Evolutionary conservation across 1,140 invertebrate species (phyloP).

Genomic region (Goniozus legneri): DNA sequence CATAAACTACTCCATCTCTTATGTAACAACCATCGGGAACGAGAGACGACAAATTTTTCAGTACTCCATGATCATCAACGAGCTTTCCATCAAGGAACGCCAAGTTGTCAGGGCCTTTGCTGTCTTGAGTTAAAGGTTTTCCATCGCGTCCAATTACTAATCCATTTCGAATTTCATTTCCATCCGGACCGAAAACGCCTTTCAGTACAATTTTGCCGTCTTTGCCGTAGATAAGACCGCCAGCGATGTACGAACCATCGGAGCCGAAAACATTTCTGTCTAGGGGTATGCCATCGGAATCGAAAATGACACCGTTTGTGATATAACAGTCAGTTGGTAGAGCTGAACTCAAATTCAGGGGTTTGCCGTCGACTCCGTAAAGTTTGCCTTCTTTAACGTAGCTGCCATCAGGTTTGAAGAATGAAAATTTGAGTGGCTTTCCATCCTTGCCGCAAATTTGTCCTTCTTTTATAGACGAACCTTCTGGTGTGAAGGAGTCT

Average conservation of each 20-base stretch:
- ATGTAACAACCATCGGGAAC: conserved; percentile 49
- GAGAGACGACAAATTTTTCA: conserved; percentile 40
- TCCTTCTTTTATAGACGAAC: conserved; percentile 43
- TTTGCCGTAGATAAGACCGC: conserved; percentile 39
- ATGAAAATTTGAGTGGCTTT: conserved; percentile 40
- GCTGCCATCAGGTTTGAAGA: conserved; percentile 47
- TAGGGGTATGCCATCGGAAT: conserved; percentile 33
- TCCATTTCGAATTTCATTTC: conserved; percentile 44
- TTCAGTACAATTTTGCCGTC: conserved; percentile 38
- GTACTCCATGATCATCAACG: conserved; percentile 36
- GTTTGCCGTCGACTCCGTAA: conserved; percentile 42
- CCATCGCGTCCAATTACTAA: conserved; percentile 42
- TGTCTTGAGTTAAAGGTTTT: conserved; percentile 42
- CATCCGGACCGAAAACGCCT: conserved; percentile 45
- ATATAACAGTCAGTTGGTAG: conserved; percentile 43
- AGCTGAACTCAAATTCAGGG: conserved; percentile 34
- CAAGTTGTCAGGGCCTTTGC: conserved; percentile 41
- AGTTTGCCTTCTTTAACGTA: conserved; percentile 45
- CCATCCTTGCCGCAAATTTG: conserved; percentile 41
- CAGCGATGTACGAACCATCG: conserved; percentile 45
- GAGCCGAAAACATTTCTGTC: conserved; percentile 43
- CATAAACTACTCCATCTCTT: conserved; percentile 41
- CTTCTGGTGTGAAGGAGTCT: conserved; percentile 44
- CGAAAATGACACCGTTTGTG: conserved; percentile 43
- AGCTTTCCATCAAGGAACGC: conserved; percentile 44